Percentiles rank a stretch among this genome's conserved stretches.
These are phyloP conservation scores for Julus scandinavius DNA, from an alignment of 2,888 invertebrate genomes.

Conservation along the genomic window DNA sequence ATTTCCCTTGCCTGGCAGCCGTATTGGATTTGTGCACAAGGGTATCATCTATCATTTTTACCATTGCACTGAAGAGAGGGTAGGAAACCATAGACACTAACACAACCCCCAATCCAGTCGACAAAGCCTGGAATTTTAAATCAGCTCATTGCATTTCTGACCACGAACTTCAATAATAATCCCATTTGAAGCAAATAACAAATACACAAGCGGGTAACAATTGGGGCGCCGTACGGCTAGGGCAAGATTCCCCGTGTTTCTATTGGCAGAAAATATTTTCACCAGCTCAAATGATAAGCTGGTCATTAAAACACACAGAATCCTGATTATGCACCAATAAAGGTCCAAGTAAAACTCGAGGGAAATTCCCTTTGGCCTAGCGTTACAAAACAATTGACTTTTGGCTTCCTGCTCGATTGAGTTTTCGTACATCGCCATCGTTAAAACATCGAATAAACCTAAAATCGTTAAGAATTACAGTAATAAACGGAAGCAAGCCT, in stretches of 20 bases:
- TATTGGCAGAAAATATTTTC: neutral
- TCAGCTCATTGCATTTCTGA: conserved; percentile 43
- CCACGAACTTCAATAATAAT: conserved; percentile 45
- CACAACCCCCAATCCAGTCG: neutral
- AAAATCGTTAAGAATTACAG: conserved; percentile 26
- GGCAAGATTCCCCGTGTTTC: neutral
- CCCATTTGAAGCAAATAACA: conserved; percentile 28
- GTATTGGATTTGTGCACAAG: neutral
- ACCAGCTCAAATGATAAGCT: neutral
- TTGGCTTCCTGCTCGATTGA: neutral
- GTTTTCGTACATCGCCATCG: neutral
- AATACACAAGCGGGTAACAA: neutral
- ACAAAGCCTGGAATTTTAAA: conserved; percentile 40
- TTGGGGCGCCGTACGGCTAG: neutral
- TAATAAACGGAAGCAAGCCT: conserved; percentile 5
- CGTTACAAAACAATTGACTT: conserved; percentile 22
- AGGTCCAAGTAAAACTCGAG: conserved; percentile 29
- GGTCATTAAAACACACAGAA: neutral
- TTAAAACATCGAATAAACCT: neutral
- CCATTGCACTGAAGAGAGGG: neutral
- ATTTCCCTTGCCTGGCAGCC: conserved; percentile 11
- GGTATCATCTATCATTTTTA: conserved; percentile 38
- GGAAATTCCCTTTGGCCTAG: neutral
- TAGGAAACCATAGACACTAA: neutral
- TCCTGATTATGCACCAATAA: conserved; percentile 42